Conservation (phyloP, 2,888 invertebrate species). For the Coelinius sp. region DNA sequence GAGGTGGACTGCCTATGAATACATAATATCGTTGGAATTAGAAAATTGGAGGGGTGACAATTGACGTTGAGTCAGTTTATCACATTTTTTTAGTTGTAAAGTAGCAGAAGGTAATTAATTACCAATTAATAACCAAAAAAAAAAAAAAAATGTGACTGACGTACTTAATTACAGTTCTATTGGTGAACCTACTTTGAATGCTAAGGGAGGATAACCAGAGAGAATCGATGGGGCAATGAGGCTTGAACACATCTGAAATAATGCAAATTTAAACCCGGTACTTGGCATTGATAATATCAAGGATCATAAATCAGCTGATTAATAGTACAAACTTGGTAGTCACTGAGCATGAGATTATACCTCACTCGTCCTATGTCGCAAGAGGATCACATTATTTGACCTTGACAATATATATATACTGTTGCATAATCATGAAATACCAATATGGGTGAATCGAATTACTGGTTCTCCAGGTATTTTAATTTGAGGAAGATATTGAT, state of each 20-base stretch:
- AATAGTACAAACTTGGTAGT: neutral
- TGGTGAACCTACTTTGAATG: neutral
- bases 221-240: neutral
- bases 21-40: slow-evolving; percentile 58
- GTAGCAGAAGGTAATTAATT: neutral
- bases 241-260: neutral
- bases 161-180: neutral
- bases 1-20: slow-evolving; percentile 57
- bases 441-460: slow-evolving; percentile 4
- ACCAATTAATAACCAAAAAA: too few relatives aligned
- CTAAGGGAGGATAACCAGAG: neutral
- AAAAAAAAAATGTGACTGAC: too few relatives aligned
- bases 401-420: neutral
- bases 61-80: neutral
- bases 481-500: neutral
- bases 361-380: neutral
- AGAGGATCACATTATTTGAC: neutral
- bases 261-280: neutral
- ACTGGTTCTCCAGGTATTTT: slow-evolving; percentile 10
- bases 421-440: neutral
- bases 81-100: neutral
- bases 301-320: slow-evolving; percentile 10
- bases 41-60: neutral
- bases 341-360: slow-evolving; percentile 8
- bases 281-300: slow-evolving; percentile 13